A percentile compares a stretch with the other conserved stretches of the same genome.
These are phyloP conservation scores for Mesochorus sp. DNA, from an alignment of 2,888 invertebrate species.

Conservation along the genomic window DNA sequence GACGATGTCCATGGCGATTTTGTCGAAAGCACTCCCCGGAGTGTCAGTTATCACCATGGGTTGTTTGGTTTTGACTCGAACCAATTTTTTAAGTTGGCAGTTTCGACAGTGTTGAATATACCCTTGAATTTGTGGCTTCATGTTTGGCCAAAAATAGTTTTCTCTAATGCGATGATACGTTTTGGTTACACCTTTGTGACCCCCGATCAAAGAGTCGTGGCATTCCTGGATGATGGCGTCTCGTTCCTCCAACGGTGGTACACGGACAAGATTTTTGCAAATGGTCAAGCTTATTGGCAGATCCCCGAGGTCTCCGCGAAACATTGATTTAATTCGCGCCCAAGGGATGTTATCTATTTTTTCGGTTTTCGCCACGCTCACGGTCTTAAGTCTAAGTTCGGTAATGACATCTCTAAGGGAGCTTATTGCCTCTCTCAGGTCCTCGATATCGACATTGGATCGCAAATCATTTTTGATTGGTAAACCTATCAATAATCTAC, in stretches of 20 bases:
- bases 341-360: conserved; percentile 20
- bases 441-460: background rate
- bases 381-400: background rate
- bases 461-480: conserved; percentile 19
- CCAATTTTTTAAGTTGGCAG: background rate
- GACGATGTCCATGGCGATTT: conserved; percentile 2
- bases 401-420: conserved; percentile 8
- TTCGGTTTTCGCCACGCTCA: conserved; percentile 32
- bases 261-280: background rate
- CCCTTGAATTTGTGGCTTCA: conserved; percentile 32
- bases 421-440: background rate
- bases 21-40: background rate
- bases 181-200: background rate
- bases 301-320: background rate
- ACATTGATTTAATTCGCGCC: background rate
- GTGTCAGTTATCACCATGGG: background rate
- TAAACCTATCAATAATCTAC: background rate
- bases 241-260: background rate
- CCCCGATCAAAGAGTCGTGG: conserved; percentile 6
- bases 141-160: conserved; percentile 29
- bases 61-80: background rate
- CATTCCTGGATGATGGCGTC: background rate
- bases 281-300: background rate
- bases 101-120: background rate
- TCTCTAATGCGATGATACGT: conserved; percentile 1